Base-by-base conservation (phyloP, 1,140 invertebrate genomes). In the Phenacoccus solenopsis region DNA sequence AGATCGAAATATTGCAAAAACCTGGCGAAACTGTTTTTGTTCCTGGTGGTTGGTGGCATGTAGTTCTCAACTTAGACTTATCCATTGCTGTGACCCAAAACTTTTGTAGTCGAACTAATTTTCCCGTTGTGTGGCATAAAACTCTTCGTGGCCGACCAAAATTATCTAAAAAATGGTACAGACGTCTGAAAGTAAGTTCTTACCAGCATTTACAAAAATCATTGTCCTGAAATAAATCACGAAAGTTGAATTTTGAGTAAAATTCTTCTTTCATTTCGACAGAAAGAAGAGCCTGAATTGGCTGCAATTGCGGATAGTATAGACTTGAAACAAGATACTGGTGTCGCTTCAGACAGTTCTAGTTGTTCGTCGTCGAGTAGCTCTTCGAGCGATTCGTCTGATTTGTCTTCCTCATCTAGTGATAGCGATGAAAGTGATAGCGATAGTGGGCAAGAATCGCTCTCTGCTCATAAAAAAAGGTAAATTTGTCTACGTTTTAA, bases 11-110 rank as follows among this genome's bases (percentile, higher is more conserved):
- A 74, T 80, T 98, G n/a, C 97, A 99, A 79, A 86, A 87, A 74
- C 94, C 96, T 49, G 96, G 96, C 30, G 97, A 99, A 78, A 98
- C 96, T 4, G 95, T 99, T 22, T 99, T 98, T 84, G 95, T 99
- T 57, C 97, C 97, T 24, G 94, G 92, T 24, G 94, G 94, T 1
- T 96, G 92, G 92, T 99, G 97, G 97, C 97, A 99, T 80, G 96
- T 99, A 35, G 97, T 99, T 20, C 81, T 99, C 7, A 99, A 99
- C 81, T 80, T 98, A 67, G 94, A 98, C 74, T 87, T 91, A 71
- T 98, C 96, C 0, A 88, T 98, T 68, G 97, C 97, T 35, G 91
- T 99, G 0, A 99, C 97, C 0, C 96, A 99, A 79, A 99, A 99
- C 80, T 99, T 98, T 79, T 95, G 92, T 78, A 97, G 94, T 72